Conservation (phyloP, 2,888 invertebrate genomes). For the Synergus gifuensis region DNA sequence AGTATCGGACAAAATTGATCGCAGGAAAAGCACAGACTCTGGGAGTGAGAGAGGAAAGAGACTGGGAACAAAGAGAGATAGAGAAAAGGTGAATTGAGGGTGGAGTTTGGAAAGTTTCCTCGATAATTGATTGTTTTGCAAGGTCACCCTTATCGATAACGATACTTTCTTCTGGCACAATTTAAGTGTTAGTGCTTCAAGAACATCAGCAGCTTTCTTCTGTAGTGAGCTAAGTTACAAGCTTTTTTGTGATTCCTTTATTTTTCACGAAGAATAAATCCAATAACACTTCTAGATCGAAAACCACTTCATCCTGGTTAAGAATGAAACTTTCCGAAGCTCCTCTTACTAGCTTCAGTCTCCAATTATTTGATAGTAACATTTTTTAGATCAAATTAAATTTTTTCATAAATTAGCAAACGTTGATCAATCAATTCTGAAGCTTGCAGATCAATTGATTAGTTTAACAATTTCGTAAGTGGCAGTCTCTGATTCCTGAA, state of each 20-base stretch:
- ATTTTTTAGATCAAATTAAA: neutral
- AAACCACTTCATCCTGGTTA: neutral
- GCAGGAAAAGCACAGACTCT: constrained; percentile 61
- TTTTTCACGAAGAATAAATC: neutral
- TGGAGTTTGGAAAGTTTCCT: constrained; percentile 66
- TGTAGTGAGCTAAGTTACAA: neutral
- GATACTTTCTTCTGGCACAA: neutral
- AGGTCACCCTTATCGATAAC: constrained; percentile 51
- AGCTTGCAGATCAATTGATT: neutral
- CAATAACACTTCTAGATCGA: neutral
- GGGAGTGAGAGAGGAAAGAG: constrained; percentile 52
- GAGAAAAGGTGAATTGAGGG: constrained; percentile 44
- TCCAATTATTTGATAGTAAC: neutral
- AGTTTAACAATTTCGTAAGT: constrained; percentile 21
- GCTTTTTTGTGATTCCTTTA: neutral
- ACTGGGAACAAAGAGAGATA: constrained; percentile 48
- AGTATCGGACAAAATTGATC: constrained; percentile 70
- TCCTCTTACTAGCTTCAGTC: neutral
- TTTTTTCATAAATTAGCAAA: neutral
- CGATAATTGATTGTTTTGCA: constrained; percentile 75
- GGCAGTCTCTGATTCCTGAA: constrained; percentile 13
- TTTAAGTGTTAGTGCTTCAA: neutral
- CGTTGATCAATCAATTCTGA: neutral
- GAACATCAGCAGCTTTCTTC: neutral
- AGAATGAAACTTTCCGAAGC: neutral